phyloP scores from a whole-genome alignment of 2,113 vertebrate genomes.

The Spermophilus dauricus region DNA sequence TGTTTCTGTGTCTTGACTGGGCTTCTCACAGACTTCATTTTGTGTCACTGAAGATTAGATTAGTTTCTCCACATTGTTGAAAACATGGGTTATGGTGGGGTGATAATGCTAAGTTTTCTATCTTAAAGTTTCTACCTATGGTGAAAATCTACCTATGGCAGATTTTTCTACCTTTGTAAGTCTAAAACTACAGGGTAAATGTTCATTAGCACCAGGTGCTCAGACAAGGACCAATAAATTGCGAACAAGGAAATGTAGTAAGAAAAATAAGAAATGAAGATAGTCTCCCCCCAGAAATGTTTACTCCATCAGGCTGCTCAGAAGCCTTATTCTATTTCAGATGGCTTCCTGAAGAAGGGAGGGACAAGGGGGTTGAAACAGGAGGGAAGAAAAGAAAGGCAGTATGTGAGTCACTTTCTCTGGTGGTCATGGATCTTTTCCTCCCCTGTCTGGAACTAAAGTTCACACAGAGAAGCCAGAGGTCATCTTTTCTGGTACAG shows the following conservation, averaged over 20 bases:
- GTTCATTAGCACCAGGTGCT: background rate
- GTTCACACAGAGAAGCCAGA: slow-evolving; percentile 35
- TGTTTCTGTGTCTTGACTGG: background rate
- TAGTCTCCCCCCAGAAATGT: background rate
- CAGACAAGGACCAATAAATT: background rate
- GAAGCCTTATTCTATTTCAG: background rate
- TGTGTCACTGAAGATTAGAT: background rate
- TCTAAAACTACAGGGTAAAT: slow-evolving; percentile 13
- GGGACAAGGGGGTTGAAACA: background rate
- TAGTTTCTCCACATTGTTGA: background rate
- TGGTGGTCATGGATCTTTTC: background rate
- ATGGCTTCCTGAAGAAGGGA: slow-evolving; percentile 12
- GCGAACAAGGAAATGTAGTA: background rate
- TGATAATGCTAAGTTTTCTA: background rate
- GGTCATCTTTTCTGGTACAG: slow-evolving; percentile 11
- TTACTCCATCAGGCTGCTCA: background rate
- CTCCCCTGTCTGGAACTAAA: background rate
- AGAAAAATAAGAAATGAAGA: slow-evolving; percentile 16
- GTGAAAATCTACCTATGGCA: background rate
- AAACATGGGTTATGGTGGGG: background rate
- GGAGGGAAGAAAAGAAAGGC: background rate
- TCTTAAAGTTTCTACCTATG: background rate
- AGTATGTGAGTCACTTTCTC: background rate
- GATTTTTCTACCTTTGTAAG: background rate
- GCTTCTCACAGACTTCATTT: background rate